Evolutionary conservation across 1,140 invertebrate species (phyloP), one percentile per base, ranked within the genome.

Genomic region (Polyergus mexicanus): DNA sequence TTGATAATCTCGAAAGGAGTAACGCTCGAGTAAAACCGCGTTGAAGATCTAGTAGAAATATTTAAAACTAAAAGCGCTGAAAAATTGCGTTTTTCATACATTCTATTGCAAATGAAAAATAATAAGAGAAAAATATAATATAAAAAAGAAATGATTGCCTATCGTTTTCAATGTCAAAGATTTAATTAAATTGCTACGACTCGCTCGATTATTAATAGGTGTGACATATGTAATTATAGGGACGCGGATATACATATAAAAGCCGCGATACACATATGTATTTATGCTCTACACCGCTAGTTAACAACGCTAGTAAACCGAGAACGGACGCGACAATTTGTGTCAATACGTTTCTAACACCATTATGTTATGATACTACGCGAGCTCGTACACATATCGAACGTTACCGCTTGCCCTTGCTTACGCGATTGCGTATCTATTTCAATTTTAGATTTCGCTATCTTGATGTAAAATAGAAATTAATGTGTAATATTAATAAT

Each of bases 241-340:
- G 47, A 51, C 71, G 66, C 75, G 74, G 41, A 74, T 28, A 47
- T 25, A 76, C 47, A 19, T 47, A 47, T 62, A 32, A 71, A 71
- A 71, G 47, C 28, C 47, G 47, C 6, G 68, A 54, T 71, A 10
- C 28, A 32, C 25, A 6, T 60, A 25, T 41, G 10, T 22, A 25
- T 13, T 32, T 44, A n/a, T 8, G 62, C 63, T 74, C 44, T 19
- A 72, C 25, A 10, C 19, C 11, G 69, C 22, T 32, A 32, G 47
- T 51, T 72, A 72, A 54, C 69, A 72, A 72, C 19, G 28, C n/a
- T n/a, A n/a, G 47, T 56, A 72, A 83, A 86, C 78, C 65, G 76
- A 87, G 81, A 87, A 87, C 83, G 86, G 86, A 88, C 86, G 88
- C 65, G 60, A 68, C 77, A 85, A 89, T 85, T 87, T 87, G 80